Base-by-base conservation (phyloP, 2,797 vertebrate genomes). In the Notamacropus eugenii region DNA sequence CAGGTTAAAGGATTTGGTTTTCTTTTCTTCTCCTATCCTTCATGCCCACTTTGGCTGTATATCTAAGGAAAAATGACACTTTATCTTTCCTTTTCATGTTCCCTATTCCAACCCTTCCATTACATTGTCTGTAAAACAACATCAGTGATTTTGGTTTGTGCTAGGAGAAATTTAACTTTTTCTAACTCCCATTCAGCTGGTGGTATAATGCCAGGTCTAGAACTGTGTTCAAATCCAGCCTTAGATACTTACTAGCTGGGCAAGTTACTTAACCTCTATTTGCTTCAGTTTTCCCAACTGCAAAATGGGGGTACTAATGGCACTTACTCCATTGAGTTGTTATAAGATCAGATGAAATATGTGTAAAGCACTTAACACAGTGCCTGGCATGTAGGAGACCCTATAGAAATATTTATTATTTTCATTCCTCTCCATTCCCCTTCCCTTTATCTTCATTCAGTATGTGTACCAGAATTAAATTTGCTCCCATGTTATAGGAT, bases 1-100 rank as follows among this genome's bases (percentile, higher is more conserved):
- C 90, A 57, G 52, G 34, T 62, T 92, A 91, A 92, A 95, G 92
- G 58, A 92, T 96, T 94, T 92, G 59, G 57, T 93, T 82, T 87
- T 87, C 40, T 87, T 40, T 82, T 5, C n/a, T 4, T 24, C 40
- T 19, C 40, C 74, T 50, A 12, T 16, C 34, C 34, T 12, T 74
- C 16, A 6, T 74, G 62, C 4, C 24, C 3, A 1, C 74, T 50
- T 50, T 50, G 74, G 40, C 50, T 87, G 74, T 87, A 50, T 87
- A 50, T 87, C 74, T 87, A 50, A 87, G 40, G 74, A 87, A 50
- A 87, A 87, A 87, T 46, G 74, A 27, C 40, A 87, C 9, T 87
- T 87, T 27, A 40, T 12, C 92, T 96, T 4, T 16, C 27, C 8
- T 55, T 55, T 57, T 58, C 16, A 6, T 40, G 22, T 14, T 91